Percentiles rank a stretch among this genome's conserved stretches.
These are phyloP conservation scores for Otolemur crassicaudatus DNA, from an alignment of 2,797 vertebrate species.

Conservation along the genomic window DNA sequence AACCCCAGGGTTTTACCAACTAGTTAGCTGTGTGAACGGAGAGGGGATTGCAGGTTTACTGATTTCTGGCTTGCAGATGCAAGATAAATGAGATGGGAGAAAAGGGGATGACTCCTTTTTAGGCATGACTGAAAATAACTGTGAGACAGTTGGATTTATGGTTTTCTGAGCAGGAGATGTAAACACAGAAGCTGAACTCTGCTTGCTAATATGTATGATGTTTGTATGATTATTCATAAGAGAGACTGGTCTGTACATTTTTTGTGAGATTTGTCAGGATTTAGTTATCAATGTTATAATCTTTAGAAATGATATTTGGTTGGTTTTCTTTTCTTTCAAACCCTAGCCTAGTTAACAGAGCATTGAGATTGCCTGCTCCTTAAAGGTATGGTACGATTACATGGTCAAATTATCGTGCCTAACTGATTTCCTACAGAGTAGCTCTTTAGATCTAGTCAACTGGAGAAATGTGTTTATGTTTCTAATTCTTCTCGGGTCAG, in stretches of 20 bases:
- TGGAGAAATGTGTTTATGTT: not conserved
- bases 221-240: not conserved
- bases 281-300: not conserved
- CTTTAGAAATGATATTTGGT: not conserved
- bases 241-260: not conserved
- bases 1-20: not conserved
- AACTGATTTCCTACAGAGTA: not conserved
- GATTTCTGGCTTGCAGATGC: not conserved
- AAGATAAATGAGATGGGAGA: not conserved
- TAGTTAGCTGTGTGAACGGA: not conserved
- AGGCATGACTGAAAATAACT: not conserved
- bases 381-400: not conserved
- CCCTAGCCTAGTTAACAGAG: not conserved
- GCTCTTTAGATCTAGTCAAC: not conserved
- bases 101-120: not conserved
- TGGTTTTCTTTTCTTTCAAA: not conserved
- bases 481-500: not conserved
- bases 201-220: not conserved
- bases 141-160: not conserved
- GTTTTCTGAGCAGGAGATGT: not conserved
- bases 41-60: not conserved
- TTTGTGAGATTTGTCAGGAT: not conserved
- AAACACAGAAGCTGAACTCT: not conserved
- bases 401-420: not conserved
- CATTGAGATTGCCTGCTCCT: not conserved